Evolutionary conservation across 2,113 vertebrate species (phyloP).

Genomic region (Amphiprion ocellaris): DNA sequence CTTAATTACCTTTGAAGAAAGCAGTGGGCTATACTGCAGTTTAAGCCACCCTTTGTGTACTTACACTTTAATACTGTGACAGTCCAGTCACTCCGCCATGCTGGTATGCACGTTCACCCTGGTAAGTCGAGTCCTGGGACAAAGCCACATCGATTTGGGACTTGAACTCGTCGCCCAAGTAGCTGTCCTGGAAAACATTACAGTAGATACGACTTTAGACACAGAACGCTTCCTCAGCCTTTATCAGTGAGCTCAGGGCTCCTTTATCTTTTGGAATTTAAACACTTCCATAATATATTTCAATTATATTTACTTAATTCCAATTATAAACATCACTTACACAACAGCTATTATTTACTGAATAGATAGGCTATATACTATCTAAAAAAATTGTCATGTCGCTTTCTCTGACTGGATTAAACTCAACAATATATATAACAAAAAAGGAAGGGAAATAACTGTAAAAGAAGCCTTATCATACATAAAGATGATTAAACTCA

Average conservation of each 20-base stretch:
- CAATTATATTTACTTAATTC: neutral
- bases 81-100: slow-evolving; percentile 98
- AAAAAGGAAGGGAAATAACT: neutral
- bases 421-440: neutral
- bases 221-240: neutral
- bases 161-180: slow-evolving; percentile 99
- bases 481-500: neutral
- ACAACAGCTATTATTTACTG: neutral
- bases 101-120: slow-evolving; percentile 99
- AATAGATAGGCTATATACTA: neutral
- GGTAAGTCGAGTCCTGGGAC: slow-evolving; percentile 99
- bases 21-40: neutral
- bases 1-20: too few relatives aligned
- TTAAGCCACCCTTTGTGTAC: slow-evolving; percentile 51
- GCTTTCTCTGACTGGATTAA: neutral
- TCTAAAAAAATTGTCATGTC: neutral
- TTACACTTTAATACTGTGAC: slow-evolving; percentile 99
- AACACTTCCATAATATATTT: neutral
- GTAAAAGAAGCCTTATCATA: too few relatives aligned
- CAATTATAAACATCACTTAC: neutral
- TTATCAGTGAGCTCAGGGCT: neutral
- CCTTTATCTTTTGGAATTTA: neutral
- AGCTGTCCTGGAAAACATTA: slow-evolving; percentile 92
- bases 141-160: slow-evolving; percentile 99
- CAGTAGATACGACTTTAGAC: neutral